A percentile compares a stretch with the other conserved stretches of the same genome.
Conservation (phyloP, 2,797 vertebrate genomes). For the Columba guinea region DNA sequence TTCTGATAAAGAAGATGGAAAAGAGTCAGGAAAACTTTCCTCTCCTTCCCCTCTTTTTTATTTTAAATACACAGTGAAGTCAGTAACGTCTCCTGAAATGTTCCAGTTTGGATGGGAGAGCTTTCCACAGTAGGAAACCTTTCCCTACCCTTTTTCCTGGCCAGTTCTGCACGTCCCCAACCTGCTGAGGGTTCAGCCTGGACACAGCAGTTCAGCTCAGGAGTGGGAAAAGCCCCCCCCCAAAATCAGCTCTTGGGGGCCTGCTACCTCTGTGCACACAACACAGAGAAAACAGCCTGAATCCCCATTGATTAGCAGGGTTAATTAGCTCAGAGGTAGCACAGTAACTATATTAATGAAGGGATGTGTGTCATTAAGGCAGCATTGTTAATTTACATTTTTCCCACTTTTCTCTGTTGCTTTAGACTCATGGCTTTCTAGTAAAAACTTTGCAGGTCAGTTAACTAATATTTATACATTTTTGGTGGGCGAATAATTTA, state of each 20-base stretch:
- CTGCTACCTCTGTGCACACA: neutral
- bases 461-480: neutral
- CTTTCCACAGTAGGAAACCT: neutral
- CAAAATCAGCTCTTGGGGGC: neutral
- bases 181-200: neutral
- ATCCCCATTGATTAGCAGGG: neutral
- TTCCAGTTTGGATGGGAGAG: constrained; percentile 40
- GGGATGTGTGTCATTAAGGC: neutral
- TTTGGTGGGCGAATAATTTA: neutral
- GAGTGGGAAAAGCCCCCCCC: neutral
- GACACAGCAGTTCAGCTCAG: neutral
- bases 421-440: neutral
- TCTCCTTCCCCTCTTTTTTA: constrained; percentile 14
- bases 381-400: neutral
- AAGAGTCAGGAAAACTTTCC: constrained; percentile 53
- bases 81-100: neutral
- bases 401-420: neutral
- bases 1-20: constrained; percentile 68
- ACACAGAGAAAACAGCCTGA: neutral
- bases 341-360: neutral
- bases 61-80: neutral
- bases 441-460: neutral
- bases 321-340: neutral
- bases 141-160: constrained; percentile 35
- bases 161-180: neutral